Percentiles rank a stretch among this genome's conserved stretches.
Conservation (phyloP, 2,888 invertebrate genomes). For the Drosophila meridiana region DNA sequence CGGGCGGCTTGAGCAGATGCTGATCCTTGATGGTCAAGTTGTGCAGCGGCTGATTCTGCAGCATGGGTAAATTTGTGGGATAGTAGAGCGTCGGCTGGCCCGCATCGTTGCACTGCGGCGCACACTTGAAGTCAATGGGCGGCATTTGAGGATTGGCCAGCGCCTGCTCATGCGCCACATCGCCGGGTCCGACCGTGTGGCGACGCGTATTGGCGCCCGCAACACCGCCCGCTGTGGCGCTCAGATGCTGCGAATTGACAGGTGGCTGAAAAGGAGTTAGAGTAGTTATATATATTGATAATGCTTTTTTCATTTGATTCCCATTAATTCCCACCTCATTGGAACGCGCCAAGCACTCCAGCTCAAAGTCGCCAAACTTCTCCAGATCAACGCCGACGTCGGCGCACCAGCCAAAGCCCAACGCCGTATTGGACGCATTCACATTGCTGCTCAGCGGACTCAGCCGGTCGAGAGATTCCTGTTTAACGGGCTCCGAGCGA, state of each 20-base stretch:
- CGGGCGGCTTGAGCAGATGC: slow-evolving; percentile 96
- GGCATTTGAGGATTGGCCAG: slow-evolving; percentile 85
- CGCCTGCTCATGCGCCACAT: slow-evolving; percentile 93
- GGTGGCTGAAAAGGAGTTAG: slow-evolving; percentile 37
- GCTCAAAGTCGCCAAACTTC: slow-evolving; percentile 84
- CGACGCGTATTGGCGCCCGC: slow-evolving; percentile 88
- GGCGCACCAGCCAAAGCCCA: slow-evolving; percentile 80
- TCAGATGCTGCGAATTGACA: slow-evolving; percentile 78
- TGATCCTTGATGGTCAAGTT: slow-evolving; percentile 96
- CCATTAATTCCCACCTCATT: slow-evolving; percentile 74
- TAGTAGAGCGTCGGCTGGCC: slow-evolving; percentile 87
- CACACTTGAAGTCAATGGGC: slow-evolving; percentile 84
- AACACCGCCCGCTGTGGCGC: slow-evolving; percentile 62
- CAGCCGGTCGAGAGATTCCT: slow-evolving; percentile 84
- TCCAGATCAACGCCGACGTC: slow-evolving; percentile 84
- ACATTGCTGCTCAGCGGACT: slow-evolving; percentile 83
- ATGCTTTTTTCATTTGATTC: too few species aligned
- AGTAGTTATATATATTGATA: neutral
- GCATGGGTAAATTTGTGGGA: slow-evolving; percentile 92
- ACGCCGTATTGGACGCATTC: slow-evolving; percentile 68
- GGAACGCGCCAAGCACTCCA: slow-evolving; percentile 81
- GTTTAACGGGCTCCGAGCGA: slow-evolving; percentile 84
- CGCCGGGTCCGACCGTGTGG: slow-evolving; percentile 97
- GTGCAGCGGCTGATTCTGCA: slow-evolving; percentile 93
- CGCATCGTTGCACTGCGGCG: slow-evolving; percentile 70